Percentiles rank a stretch among this genome's conserved stretches.
Conservation (phyloP, 2,797 vertebrate species). For the Hippocampus kuda region DNA sequence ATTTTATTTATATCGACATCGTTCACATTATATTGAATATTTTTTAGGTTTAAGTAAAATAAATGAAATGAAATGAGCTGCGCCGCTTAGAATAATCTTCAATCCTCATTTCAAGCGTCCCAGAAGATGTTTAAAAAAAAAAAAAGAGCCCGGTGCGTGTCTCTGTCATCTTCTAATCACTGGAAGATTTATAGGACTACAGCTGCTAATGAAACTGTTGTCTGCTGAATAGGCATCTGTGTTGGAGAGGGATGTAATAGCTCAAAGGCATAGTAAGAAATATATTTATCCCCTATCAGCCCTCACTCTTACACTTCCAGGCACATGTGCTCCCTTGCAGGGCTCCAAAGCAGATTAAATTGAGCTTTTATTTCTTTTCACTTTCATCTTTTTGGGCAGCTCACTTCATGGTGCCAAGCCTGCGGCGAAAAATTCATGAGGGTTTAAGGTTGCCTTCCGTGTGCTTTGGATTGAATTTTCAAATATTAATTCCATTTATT, state of each 20-base stretch:
- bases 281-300: conserved; percentile 91
- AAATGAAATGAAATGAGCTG: background rate
- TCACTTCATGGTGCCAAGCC: conserved; percentile 73
- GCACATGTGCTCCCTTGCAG: conserved; percentile 84
- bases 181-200: conserved; percentile 18
- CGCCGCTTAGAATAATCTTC: conserved; percentile 38
- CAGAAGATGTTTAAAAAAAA: conserved; percentile 52
- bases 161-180: conserved; percentile 40
- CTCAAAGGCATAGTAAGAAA: conserved; percentile 81
- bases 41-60: background rate
- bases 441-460: conserved; percentile 61
- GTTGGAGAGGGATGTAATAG: conserved; percentile 85
- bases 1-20: background rate
- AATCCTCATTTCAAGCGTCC: conserved; percentile 56
- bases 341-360: conserved; percentile 97
- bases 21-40: background rate
- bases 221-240: conserved; percentile 75
- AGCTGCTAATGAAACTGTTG: conserved; percentile 81
- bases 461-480: conserved; percentile 55
- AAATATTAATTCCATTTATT: conserved; percentile 56
- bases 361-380: conserved; percentile 91
- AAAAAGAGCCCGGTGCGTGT: conserved; percentile 72
- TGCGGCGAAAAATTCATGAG: conserved; percentile 74
- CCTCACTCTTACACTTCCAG: conserved; percentile 81
- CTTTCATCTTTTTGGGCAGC: conserved; percentile 93